Base-by-base conservation (phyloP, 2,113 vertebrate genomes). In the Hydrolagus affinis region DNA sequence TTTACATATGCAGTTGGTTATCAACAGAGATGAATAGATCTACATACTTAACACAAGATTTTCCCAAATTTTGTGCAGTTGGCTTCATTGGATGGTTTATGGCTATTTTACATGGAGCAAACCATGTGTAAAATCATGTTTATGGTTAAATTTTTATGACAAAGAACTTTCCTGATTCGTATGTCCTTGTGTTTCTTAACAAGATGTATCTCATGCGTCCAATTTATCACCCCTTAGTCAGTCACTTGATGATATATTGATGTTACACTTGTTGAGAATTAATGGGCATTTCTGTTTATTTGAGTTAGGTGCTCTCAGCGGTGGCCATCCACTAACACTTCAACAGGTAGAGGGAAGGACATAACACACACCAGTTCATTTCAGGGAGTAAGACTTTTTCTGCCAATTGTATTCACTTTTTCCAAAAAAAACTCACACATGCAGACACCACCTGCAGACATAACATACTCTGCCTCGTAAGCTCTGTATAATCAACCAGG, bases 401-500 rank as follows among this genome's bases (percentile, higher is more conserved):
- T 73, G 85, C 30, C 72, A 66, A 19, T 69, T 7, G 64, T 32
- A 4, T 32, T 64, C 25, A 32, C 72, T 66, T n/a, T 12, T 32
- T 86, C 1, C 14, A 32, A 56, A 32, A 44, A 71, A 69, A 17
- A 66, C 70, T 71, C 28, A 83, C 86, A 86, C 74, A 70, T 68
- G 71, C 71, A 68, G 60, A 32, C 69, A 23, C 74, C 30, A 44
- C 30, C 30, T 57, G 25, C 21, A 86, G 86, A 83, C 86, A 86
- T 85, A 83, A 83, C 76, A 83, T 56, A 83, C 72, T 68, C 30
- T 57, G 19, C 14, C 17, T 32, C 44, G 66, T 68, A 70, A 60
- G 68, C 76, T 57, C 69, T 32, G 32, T 86, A 71, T 86, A 86
- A 78, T 86, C 70, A 83, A 78, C 56, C 0, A 19, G 68, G 75